phyloP scores from a whole-genome alignment of 2,113 vertebrate species.

The Pterophyllum scalare region DNA sequence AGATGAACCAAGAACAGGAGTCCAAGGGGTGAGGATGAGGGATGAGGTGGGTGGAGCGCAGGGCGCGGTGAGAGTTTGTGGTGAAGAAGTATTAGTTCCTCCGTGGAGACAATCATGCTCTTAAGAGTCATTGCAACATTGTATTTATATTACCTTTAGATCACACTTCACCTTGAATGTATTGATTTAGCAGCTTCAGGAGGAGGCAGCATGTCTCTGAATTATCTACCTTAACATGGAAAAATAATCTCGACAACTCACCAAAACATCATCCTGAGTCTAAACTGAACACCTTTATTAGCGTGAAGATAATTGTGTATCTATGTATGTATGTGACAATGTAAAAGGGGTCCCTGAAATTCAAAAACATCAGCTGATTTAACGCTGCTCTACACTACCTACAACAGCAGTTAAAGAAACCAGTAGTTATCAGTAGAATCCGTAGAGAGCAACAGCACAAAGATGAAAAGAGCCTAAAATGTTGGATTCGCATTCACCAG shows the following conservation, averaged over 20 bases:
- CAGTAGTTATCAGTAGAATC: background rate
- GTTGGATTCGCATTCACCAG: no score
- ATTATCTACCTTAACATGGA: background rate
- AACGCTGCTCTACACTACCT: background rate
- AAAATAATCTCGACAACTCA: background rate
- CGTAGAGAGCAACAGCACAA: background rate
- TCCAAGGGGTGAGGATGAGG: conserved; percentile 12
- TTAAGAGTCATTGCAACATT: background rate
- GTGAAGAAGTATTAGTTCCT: background rate
- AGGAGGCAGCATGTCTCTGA: background rate
- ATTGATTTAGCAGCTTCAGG: background rate
- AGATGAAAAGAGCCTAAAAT: no score
- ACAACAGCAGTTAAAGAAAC: background rate
- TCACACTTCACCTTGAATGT: background rate
- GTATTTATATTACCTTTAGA: background rate
- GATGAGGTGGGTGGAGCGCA: background rate
- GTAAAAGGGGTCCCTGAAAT: background rate
- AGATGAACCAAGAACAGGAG: background rate
- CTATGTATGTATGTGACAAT: background rate
- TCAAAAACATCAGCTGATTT: background rate
- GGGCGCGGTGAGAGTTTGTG: no score
- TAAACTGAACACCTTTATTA: background rate
- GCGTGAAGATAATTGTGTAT: background rate
- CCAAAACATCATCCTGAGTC: background rate
- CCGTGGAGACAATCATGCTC: background rate